Evolutionary conservation across 2,113 vertebrate species (phyloP).

Genomic region (Clinocottus analis): DNA sequence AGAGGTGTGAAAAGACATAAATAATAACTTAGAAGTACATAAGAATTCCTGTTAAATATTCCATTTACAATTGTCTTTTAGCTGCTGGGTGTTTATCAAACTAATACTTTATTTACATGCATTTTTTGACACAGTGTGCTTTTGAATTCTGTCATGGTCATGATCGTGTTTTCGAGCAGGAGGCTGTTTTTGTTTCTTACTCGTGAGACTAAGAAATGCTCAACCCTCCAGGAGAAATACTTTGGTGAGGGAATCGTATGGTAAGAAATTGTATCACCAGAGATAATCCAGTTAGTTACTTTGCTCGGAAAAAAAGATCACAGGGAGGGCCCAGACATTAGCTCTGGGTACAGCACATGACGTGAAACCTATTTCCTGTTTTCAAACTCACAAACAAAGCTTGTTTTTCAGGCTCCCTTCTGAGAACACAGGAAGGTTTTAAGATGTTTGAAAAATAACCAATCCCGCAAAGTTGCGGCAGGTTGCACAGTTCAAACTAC

Average conservation of each 20-base stretch:
- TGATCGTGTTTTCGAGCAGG: neutral
- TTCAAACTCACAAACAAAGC: conserved; percentile 39
- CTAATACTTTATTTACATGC: neutral
- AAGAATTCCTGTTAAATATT: neutral
- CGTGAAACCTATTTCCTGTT: conserved; percentile 1
- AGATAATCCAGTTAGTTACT: conserved; percentile 46
- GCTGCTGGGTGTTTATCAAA: neutral
- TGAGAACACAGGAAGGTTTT: neutral
- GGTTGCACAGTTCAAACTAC: neutral
- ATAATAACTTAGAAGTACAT: neutral
- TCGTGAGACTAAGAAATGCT: conserved; percentile 5
- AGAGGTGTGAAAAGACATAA: neutral
- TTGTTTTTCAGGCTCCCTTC: neutral
- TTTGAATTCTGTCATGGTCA: conserved; percentile 5
- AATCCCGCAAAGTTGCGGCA: conserved; percentile 7
- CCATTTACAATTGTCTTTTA: neutral
- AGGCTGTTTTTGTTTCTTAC: neutral
- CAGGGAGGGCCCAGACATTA: conserved; percentile 11
- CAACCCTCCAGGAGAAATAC: conserved; percentile 9
- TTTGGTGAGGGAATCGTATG: neutral
- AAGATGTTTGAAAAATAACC: conserved; percentile 4
- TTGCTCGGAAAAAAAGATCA: conserved; percentile 40
- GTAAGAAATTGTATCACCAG: conserved; percentile 35
- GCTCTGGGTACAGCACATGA: conserved; percentile 33
- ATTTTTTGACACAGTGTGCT: neutral